Base-by-base conservation (phyloP, 2,797 vertebrate species). In the Hypotaenidia okinawae region DNA sequence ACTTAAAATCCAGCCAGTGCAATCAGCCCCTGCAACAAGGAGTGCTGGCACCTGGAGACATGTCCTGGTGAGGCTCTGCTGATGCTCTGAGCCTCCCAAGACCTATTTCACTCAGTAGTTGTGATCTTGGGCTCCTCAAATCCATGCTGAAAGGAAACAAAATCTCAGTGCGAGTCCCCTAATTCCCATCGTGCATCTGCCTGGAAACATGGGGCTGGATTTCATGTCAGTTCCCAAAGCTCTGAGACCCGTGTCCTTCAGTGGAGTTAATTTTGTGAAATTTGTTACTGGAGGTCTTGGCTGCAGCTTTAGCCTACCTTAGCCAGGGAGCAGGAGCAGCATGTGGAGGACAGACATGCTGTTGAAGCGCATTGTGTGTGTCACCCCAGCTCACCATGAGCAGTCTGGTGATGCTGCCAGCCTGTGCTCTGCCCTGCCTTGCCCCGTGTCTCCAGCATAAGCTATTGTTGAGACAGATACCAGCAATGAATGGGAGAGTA, bases 261-360 rank as follows among this genome's bases (percentile, higher is more conserved):
- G 62, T 1, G 10, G 39, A 57, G 69, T 13, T n/a, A 7, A 19
- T 21, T 77, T 52, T 35, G 47, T 39, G 37, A 37, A 37, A 37
- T 37, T 37, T 37, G n/a, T 13, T 5, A 11, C 69, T 7, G 57
- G 57, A 68, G 61, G 77, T 64, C 39, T 30, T 11, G 28, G 61
- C 35, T 43, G 11, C 30, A 16, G 87, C 58, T 66, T 45, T 39
- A 33, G 45, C 33, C 61, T 24, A 1, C 49, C 27, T 43, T 7
- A 33, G 24, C 16, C 33, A 9, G 67, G 3, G 21, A 2, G 33
- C 62, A 11, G 70, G 70, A 68, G 77, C 9, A 51, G 67, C 14
- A 10, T 1, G 3, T 0, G 2, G 33, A 33, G 39, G 33, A 22
- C 32, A 2, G 30, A 39, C 0, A 2, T 6, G 0, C 25, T 6